Evolutionary conservation across 2,113 vertebrate genomes (phyloP), one percentile per base, ranked within the genome.

Genomic region (Urocolius indicus): DNA sequence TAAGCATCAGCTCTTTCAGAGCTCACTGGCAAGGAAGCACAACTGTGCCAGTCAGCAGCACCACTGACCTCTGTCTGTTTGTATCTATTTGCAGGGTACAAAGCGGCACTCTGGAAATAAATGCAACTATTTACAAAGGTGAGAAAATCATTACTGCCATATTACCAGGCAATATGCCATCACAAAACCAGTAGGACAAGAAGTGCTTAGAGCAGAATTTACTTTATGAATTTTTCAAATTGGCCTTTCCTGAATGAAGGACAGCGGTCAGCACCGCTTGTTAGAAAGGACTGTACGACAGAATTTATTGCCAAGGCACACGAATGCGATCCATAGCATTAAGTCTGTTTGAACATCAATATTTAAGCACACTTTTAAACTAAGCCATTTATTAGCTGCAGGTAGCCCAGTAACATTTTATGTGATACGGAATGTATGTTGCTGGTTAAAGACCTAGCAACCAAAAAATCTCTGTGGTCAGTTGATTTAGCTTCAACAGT

Each of bases 321-420:
- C 2, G 29, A 94, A 81, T 9, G 57, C 77, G 78, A 76, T 22
- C 84, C 2, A 4, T 10, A 84, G 68, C 91, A 90, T 87, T 84
- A 94, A 75, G 80, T 51, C 93, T 88, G 63, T n/a, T 61, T 23
- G 51, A 94, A 90, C 80, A 92, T 92, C 86, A 95, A 92, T 92
- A 93, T 95, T 96, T 92, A 68, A 95, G 52, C 49, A 89, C 24
- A 75, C 68, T 83, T 95, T 90, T 84, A 93, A 94, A 93, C 76
- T 36, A 86, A 92, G 83, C 45, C 52, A 75, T 78, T 92, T 90
- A 92, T 84, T 59, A 86, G 59, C 83, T 75, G 61, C 88, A 81
- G 65, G 38, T 72, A 78, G 68, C 72, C 61, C 66, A 90, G 49
- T 7, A 61, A 79, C 22, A 21, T 79, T 84, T 74, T 30, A 55